Base-by-base conservation (phyloP, 2,797 vertebrate species). In the Florisuga fusca region DNA sequence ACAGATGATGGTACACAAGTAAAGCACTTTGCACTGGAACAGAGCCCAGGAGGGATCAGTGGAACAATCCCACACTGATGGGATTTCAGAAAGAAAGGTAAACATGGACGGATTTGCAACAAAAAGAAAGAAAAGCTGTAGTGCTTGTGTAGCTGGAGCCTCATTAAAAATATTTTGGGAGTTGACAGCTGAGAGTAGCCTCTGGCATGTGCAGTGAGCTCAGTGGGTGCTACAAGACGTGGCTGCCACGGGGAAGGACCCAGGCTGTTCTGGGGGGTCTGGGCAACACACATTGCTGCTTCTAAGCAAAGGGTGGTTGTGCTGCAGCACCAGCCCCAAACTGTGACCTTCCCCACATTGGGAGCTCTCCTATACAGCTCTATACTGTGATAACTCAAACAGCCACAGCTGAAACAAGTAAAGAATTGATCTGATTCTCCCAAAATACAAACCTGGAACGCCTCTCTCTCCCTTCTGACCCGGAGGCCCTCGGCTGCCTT, bases 401-500 rank as follows among this genome's bases (percentile, higher is more conserved):
- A n/a, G 54, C 22, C 33, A 34, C 29, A 38, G 26, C 15, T 38
- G 57, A 48, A 86, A 58, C 36, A 93, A 72, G 7, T 18, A 45
- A 5, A 25, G 63, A 61, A 55, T 41, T 43, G 59, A 50, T 76
- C 38, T 16, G 20, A 16, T 29, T 67, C 88, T 82, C 36, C 36
- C 2, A 1, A 29, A 50, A 57, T 23, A 94, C 98, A 95, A 29
- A 99, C 99, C 99, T 98, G 73, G 81, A 79, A 97, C 93, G 84
- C 99, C 99, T 81, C 91, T 98, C 50, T 94, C 97, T 84, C 99
- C 99, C 95, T 99, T 99, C 26, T 94, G 96, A 66, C 99, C 99
- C 0, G 63, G 67, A 73, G 85, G 72, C 78, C 99, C 99, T 18
- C 89, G 94, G 46, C 96, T 41, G 50, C 99, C 99, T 59, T 90